Conservation (phyloP, 1,140 invertebrate genomes). For the Notospermus geniculatus region DNA sequence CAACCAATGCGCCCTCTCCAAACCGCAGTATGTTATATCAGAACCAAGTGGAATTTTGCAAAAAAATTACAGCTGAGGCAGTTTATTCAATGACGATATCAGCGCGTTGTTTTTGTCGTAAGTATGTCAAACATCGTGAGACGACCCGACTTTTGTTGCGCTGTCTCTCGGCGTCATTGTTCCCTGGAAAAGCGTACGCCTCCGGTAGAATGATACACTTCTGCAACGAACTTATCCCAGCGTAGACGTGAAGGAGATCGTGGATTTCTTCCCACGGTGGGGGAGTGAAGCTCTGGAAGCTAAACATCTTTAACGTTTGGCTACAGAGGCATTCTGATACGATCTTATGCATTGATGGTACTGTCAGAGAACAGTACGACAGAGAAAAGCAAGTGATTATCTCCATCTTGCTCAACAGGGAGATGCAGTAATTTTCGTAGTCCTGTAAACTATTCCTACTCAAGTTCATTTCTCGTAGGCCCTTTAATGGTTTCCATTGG, state of each 20-base stretch:
- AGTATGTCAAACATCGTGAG: slow-evolving; percentile 22
- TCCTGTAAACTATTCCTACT: slow-evolving; percentile 41
- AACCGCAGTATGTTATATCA: too few relatives aligned
- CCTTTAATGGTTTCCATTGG: slow-evolving; percentile 26
- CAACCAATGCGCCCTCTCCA: too few relatives aligned
- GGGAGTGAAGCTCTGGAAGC: slow-evolving; percentile 42
- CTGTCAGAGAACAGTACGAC: slow-evolving; percentile 38
- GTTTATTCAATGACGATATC: slow-evolving; percentile 34
- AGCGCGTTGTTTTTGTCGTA: slow-evolving; percentile 24
- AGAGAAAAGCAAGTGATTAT: slow-evolving; percentile 39
- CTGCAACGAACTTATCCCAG: slow-evolving; percentile 36
- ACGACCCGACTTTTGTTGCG: slow-evolving; percentile 28
- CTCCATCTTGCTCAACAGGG: slow-evolving; percentile 29
- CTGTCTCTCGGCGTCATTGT: slow-evolving; percentile 31
- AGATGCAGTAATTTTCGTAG: slow-evolving; percentile 14
- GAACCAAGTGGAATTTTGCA: too few relatives aligned
- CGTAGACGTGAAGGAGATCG: slow-evolving; percentile 30
- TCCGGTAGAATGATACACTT: slow-evolving; percentile 42
- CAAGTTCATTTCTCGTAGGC: slow-evolving; percentile 40
- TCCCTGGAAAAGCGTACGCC: slow-evolving; percentile 43
- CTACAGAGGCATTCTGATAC: slow-evolving; percentile 27
- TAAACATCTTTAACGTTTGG: slow-evolving; percentile 29
- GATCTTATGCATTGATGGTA: slow-evolving; percentile 23
- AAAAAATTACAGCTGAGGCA: too few relatives aligned
- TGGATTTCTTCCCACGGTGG: slow-evolving; percentile 29